Evolutionary conservation across 2,797 vertebrate genomes (phyloP).

Genomic region (Micromesistius poutassou): DNA sequence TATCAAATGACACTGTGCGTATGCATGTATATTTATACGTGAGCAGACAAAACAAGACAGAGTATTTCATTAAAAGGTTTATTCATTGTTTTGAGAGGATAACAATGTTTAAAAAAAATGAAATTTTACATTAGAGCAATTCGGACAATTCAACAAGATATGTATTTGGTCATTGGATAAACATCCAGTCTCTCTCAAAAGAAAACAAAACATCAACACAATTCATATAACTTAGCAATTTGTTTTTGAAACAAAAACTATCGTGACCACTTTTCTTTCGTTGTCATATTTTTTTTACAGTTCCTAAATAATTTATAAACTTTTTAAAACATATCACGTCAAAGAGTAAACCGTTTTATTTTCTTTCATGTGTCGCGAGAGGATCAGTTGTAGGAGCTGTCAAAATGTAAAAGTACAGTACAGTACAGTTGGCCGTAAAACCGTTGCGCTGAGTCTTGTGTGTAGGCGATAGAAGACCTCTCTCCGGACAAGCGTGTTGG

Average conservation of each 20-base stretch:
- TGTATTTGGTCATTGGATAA: constrained; percentile 82
- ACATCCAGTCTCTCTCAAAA: constrained; percentile 81
- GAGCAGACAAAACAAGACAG: constrained; percentile 11
- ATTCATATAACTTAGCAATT: constrained; percentile 81
- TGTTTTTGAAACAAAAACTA: constrained; percentile 59
- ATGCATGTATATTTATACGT: neutral
- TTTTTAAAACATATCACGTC: constrained; percentile 59
- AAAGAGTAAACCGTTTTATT: constrained; percentile 52
- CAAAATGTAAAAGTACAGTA: neutral
- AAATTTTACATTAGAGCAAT: constrained; percentile 68
- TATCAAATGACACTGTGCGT: neutral
- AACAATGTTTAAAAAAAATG: constrained; percentile 70
- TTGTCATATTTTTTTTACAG: constrained; percentile 55
- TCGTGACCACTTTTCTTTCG: constrained; percentile 63
- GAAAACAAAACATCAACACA: constrained; percentile 53
- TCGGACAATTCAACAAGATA: constrained; percentile 75
- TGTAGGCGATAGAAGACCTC: neutral
- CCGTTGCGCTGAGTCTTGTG: neutral
- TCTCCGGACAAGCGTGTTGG: constrained; percentile 15
- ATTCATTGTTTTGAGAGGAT: constrained; percentile 76
- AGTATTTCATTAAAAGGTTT: constrained; percentile 67
- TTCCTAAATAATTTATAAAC: constrained; percentile 77
- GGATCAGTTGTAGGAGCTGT: constrained; percentile 40
- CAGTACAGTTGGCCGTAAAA: constrained; percentile 6
- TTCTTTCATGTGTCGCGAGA: constrained; percentile 55